Conservation (phyloP, 2,113 vertebrate genomes). For the Lota lota region DNA sequence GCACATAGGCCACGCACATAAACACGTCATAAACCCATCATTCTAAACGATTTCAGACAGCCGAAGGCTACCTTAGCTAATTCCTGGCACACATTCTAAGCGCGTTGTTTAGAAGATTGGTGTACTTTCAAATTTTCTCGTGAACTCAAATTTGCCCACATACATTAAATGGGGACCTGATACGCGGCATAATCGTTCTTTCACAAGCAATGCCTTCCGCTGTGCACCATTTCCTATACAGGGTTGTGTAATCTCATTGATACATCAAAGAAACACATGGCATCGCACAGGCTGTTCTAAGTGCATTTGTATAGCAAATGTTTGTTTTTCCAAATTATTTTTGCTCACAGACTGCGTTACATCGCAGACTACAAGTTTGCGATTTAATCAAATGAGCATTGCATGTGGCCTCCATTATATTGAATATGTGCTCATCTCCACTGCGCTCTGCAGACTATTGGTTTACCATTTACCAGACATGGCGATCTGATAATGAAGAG, state of each 20-base stretch:
- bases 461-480: slow-evolving; percentile 57
- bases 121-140: too few species aligned
- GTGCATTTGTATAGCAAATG: neutral
- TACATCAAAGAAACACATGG: slow-evolving; percentile 7
- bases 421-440: slow-evolving; percentile 45
- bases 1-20: neutral
- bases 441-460: slow-evolving; percentile 40
- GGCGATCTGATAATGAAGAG: slow-evolving; percentile 58
- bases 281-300: neutral
- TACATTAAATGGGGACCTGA: too few species aligned
- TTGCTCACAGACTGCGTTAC: slow-evolving; percentile 41
- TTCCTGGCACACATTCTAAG: too few species aligned
- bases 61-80: too few species aligned
- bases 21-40: neutral
- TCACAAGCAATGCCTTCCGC: slow-evolving; percentile 15
- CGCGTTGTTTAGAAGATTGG: too few species aligned
- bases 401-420: slow-evolving; percentile 44
- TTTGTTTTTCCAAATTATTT: slow-evolving; percentile 27
- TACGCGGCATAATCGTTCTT: neutral
- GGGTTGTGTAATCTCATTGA: slow-evolving; percentile 31
- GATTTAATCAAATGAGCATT: slow-evolving; percentile 43
- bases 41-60: neutral
- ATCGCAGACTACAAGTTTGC: slow-evolving; percentile 28
- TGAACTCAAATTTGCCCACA: too few species aligned
- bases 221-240: slow-evolving; percentile 19